phyloP scores from a whole-genome alignment of 2,888 invertebrate genomes.

The Lasioglossum zephyrum region DNA sequence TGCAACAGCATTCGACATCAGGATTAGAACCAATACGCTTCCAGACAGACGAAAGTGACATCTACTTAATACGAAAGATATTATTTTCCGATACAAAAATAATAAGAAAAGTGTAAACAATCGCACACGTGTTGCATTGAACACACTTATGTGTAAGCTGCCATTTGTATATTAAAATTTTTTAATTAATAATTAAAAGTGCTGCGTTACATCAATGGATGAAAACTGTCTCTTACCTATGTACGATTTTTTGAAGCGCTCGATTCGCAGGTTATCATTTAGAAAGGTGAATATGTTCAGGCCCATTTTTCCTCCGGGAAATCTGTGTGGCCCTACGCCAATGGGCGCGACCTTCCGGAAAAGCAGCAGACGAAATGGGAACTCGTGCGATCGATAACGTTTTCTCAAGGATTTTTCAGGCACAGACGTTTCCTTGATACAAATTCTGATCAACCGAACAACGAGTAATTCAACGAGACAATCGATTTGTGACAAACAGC shows the following conservation, averaged over 20 bases:
- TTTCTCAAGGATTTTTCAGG: background rate
- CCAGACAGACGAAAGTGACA: background rate
- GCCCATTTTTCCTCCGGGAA: slow-evolving; percentile 66
- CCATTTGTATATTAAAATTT: background rate
- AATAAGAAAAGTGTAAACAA: too few species aligned
- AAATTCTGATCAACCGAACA: background rate
- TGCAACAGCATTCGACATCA: too few species aligned
- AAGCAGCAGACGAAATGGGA: background rate
- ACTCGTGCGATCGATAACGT: slow-evolving; percentile 7
- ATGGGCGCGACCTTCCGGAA: background rate
- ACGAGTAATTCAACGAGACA: background rate
- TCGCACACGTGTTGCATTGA: background rate
- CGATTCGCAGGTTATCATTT: slow-evolving; percentile 64
- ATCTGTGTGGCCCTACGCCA: slow-evolving; percentile 13
- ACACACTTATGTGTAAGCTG: background rate
- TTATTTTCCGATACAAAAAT: background rate
- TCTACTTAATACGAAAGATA: background rate
- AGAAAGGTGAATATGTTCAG: slow-evolving; percentile 65
- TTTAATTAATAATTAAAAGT: too few species aligned
- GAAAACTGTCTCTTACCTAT: slow-evolving; percentile 71
- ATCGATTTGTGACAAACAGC: background rate
- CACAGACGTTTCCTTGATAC: background rate
- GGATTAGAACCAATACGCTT: background rate
- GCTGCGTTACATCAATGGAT: background rate
- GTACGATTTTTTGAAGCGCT: slow-evolving; percentile 75